Evolutionary conservation across 2,113 vertebrate genomes (phyloP), one percentile per base, ranked within the genome.

Genomic region (Rattus rattus): DNA sequence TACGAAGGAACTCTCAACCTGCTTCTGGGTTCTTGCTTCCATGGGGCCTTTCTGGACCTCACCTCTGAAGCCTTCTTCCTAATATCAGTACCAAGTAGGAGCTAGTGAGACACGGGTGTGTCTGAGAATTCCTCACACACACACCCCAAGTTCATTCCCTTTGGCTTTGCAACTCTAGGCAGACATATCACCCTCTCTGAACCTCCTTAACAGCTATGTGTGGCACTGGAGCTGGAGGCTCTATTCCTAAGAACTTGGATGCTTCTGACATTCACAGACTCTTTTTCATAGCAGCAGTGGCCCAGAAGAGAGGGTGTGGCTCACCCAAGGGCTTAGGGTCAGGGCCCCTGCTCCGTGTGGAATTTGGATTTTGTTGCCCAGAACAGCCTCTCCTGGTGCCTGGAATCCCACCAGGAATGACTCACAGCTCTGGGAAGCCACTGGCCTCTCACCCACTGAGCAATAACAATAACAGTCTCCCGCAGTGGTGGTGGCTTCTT

Each of bases 401-500:
- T 97, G 97, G 94, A 96, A 97, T 95, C 85, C 81, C 92, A 95
- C 94, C 80, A 54, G 20, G 2, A 49, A 73, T 97, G 97, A 96
- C 92, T 97, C 97, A 97, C 0, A 92, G 63, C 97, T 97, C 91
- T 95, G 91, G 97, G 96, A 97, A 97, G 67, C 81, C 77, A 52
- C n/a, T 47, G 95, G 84, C 65, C 77, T 94, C 76, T 63, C 47
- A 83, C 95, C 95, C 80, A 52, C 70, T 69, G 94, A 95, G 88
- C 87, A 96, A 97, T 39, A 88, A 73, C 88, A 97, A 33, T 30
- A 52, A 80, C 81, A 52, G 17, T 8, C 47, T 7, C 54, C 54
- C 81, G 43, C 1, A 39, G 1, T n/a, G 89, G 69, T 1, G 83
- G 1, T n/a, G 89, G 59, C 91, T 91, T 63, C 36, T 88, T 5